Percentiles rank a stretch among this genome's conserved stretches.
Evolutionary conservation across 2,888 invertebrate genomes (phyloP).

Genomic region (Plagodis dolabraria): DNA sequence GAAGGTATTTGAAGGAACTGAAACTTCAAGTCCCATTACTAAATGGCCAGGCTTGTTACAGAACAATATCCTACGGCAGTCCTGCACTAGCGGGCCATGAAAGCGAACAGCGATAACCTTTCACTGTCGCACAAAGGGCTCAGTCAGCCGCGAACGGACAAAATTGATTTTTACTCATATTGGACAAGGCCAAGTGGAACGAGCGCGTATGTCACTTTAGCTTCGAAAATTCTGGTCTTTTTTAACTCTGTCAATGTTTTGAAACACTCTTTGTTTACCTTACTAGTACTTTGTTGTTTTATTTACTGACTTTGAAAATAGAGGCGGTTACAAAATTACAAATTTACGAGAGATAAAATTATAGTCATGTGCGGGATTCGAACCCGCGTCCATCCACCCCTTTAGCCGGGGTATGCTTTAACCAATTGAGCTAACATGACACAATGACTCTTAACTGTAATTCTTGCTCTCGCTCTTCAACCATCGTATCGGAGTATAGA

Average conservation of each 20-base stretch:
- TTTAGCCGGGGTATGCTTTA: too few species aligned
- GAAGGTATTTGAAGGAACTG: constrained; percentile 29
- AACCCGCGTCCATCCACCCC: too few species aligned
- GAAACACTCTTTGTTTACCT: background rate
- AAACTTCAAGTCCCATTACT: constrained; percentile 47
- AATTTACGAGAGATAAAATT: too few species aligned
- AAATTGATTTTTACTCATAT: constrained; percentile 78
- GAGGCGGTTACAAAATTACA: too few species aligned
- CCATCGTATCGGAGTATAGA: too few species aligned
- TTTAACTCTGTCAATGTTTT: constrained; percentile 16
- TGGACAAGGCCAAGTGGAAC: constrained; percentile 41
- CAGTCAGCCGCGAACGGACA: constrained; percentile 71
- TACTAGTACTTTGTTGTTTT: background rate
- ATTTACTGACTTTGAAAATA: too few species aligned
- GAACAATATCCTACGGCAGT: constrained; percentile 61
- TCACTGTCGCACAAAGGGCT: constrained; percentile 73
- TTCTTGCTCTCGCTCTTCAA: too few species aligned
- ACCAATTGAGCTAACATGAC: too few species aligned
- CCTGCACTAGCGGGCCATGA: constrained; percentile 68
- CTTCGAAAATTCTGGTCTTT: constrained; percentile 11
- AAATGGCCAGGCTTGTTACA: constrained; percentile 58
- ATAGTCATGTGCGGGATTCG: too few species aligned
- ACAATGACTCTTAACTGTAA: too few species aligned
- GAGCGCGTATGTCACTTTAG: constrained; percentile 20
- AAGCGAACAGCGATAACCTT: constrained; percentile 80